Conservation (phyloP, 2,113 vertebrate species). For the Psammodynastes pulverulentus region DNA sequence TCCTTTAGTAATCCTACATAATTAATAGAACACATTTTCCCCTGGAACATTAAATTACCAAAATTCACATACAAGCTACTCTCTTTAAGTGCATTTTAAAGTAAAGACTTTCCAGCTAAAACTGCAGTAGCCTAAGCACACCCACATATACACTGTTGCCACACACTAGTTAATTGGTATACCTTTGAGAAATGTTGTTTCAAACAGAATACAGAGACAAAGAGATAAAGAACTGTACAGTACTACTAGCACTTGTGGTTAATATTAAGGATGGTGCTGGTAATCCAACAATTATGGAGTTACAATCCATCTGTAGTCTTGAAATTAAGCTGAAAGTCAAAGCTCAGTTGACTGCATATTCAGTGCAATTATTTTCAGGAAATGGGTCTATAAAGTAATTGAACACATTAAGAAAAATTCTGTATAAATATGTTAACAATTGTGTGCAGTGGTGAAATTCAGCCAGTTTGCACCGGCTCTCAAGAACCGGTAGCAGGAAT, state of each 20-base stretch:
- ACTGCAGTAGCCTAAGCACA: fast-evolving
- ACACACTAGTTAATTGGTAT: fast-evolving
- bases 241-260: background rate
- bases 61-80: conserved; percentile 48
- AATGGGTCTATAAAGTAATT: background rate
- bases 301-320: background rate
- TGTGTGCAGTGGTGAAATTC: too few relatives aligned
- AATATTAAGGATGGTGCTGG: background rate
- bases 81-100: conserved; percentile 23
- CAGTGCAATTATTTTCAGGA: background rate
- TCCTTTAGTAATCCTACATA: conserved; percentile 57
- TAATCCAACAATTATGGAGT: background rate
- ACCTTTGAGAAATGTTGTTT: fast-evolving
- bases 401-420: background rate
- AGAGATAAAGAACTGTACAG: background rate
- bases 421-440: background rate
- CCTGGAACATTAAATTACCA: conserved; percentile 27
- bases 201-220: too few relatives aligned
- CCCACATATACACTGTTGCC: background rate
- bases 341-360: background rate
- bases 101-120: background rate
- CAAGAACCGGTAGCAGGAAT: too few relatives aligned
- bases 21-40: conserved; percentile 49
- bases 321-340: background rate
- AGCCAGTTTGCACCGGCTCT: too few relatives aligned